Percentiles rank a stretch among this genome's conserved stretches.
Evolutionary conservation across 2,113 vertebrate genomes (phyloP).

Genomic region (Verasper variegatus): DNA sequence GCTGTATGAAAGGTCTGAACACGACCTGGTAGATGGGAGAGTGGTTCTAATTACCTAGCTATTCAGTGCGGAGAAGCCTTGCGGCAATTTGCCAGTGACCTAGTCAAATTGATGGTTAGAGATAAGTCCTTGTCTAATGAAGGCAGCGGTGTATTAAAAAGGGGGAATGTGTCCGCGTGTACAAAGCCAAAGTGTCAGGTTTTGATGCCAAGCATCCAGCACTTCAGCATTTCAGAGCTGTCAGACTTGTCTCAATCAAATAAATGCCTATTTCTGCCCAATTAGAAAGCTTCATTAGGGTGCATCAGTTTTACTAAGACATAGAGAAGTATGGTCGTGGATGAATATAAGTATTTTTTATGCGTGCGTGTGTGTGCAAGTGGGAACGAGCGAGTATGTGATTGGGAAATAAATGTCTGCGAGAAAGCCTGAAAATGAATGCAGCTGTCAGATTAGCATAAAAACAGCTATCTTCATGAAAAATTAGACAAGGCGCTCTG

Average conservation of each 20-base stretch:
- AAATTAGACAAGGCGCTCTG: constrained; percentile 61
- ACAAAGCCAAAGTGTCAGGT: constrained; percentile 7
- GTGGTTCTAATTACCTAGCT: constrained; percentile 59
- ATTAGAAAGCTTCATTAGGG: constrained; percentile 40
- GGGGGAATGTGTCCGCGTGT: not conserved
- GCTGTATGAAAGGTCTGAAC: constrained; percentile 57
- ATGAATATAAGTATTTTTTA: constrained; percentile 7
- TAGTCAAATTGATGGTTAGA: constrained; percentile 50
- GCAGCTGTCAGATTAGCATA: constrained; percentile 75
- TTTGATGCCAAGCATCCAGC: constrained; percentile 7
- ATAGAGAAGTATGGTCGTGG: not conserved
- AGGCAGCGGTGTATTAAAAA: constrained; percentile 34
- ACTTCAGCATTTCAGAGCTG: constrained; percentile 19
- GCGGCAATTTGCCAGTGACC: constrained; percentile 36
- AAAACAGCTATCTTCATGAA: constrained; percentile 70
- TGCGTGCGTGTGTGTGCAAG: constrained; percentile 4
- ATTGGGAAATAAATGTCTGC: constrained; percentile 61
- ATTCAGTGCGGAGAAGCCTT: constrained; percentile 38
- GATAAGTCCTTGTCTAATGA: constrained; percentile 45
- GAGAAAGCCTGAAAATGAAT: constrained; percentile 67
- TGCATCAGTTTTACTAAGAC: constrained; percentile 12
- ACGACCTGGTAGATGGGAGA: constrained; percentile 46
- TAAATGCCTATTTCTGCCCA: constrained; percentile 33
- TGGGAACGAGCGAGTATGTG: constrained; percentile 30
- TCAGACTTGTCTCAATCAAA: constrained; percentile 41